Conservation (phyloP, 2,888 invertebrate species). For the Phengaris arion region DNA sequence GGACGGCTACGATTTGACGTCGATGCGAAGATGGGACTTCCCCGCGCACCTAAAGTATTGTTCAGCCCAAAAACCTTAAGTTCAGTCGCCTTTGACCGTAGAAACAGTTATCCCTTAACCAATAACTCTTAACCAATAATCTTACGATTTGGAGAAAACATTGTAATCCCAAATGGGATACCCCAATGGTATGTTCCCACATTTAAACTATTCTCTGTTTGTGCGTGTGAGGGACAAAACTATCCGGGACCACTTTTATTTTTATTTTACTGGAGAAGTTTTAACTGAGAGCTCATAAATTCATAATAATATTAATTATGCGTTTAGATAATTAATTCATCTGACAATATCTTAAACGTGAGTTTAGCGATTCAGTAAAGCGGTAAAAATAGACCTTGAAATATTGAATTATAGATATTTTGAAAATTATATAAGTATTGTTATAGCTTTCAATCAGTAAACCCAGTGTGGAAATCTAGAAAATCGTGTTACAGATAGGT, state of each 20-base stretch:
- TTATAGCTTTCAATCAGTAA: not conserved
- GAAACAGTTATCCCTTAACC: not conserved
- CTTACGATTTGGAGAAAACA: not conserved
- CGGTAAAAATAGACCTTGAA: too few species aligned
- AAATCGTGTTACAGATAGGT: not conserved
- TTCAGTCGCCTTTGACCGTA: not conserved
- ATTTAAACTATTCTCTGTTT: too few species aligned
- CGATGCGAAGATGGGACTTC: not conserved
- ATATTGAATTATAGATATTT: not conserved
- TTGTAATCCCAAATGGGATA: not conserved
- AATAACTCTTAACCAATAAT: too few species aligned
- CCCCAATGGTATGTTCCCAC: too few species aligned
- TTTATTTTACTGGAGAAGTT: too few species aligned
- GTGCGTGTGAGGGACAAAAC: too few species aligned
- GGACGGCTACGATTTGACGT: not conserved
- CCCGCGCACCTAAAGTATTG: not conserved
- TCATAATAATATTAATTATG: too few species aligned
- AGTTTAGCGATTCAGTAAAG: too few species aligned
- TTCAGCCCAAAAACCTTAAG: not conserved
- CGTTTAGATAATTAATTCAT: too few species aligned
- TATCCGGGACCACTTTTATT: too few species aligned
- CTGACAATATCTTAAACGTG: too few species aligned
- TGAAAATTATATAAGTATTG: not conserved
- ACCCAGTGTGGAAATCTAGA: not conserved
- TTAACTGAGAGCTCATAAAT: too few species aligned